Conservation (phyloP, 2,113 vertebrate genomes). For the Oreochromis spilurus region DNA sequence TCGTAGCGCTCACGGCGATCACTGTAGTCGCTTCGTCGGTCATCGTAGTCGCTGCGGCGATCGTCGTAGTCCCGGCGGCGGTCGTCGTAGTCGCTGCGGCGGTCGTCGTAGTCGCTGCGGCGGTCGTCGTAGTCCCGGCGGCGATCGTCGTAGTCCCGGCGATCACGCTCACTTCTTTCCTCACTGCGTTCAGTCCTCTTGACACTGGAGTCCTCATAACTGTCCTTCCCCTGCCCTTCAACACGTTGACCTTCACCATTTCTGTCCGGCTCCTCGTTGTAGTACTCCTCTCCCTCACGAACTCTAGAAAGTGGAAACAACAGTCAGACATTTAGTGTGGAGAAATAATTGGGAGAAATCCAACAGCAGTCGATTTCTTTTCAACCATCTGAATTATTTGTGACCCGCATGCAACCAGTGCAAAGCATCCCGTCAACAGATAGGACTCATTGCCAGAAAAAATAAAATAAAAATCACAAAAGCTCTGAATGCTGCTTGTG, state of each 20-base stretch:
- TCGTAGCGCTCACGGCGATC: not conserved
- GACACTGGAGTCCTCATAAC: not conserved
- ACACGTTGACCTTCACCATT: not conserved
- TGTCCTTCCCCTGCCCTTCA: not conserved
- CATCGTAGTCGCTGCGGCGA: not conserved
- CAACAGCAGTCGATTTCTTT: too few relatives aligned
- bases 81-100: not conserved
- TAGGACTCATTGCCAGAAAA: too few relatives aligned
- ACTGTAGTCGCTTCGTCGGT: not conserved
- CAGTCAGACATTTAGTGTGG: not conserved
- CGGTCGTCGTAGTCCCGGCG: not conserved
- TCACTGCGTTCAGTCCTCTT: not conserved
- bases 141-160: not conserved
- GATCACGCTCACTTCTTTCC: too few relatives aligned
- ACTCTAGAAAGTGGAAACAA: constrained; percentile 24
- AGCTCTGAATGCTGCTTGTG: too few relatives aligned
- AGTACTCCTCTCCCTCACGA: not conserved
- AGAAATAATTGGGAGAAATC: not conserved
- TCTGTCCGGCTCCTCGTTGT: not conserved
- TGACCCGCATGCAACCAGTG: too few relatives aligned
- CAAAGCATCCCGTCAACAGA: too few relatives aligned
- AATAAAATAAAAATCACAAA: too few relatives aligned
- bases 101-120: constrained; percentile 10
- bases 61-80: not conserved
- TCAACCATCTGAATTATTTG: too few relatives aligned